Evolutionary conservation across 2,888 invertebrate species (phyloP).

Genomic region (Lycocerus yunnanus): DNA sequence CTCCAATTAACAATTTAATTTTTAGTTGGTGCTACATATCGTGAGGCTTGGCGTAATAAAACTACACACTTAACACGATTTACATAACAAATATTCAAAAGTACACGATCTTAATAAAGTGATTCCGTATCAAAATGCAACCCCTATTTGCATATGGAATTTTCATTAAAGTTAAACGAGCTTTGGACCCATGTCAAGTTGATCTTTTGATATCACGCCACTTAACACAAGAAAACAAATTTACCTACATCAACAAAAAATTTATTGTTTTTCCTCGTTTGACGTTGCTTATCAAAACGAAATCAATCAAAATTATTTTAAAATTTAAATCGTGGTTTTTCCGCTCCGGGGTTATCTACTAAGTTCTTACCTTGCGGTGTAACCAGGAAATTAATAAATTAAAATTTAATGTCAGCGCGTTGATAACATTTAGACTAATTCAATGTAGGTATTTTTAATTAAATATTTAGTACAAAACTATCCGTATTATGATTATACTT

Average conservation of each 20-base stretch:
- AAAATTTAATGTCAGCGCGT: not conserved
- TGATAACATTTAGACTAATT: not conserved
- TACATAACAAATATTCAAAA: not conserved
- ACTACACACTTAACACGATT: not conserved
- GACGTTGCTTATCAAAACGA: not conserved
- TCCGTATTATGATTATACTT: not conserved
- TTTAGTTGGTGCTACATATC: not conserved
- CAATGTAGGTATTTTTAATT: not conserved
- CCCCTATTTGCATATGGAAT: conserved; percentile 2
- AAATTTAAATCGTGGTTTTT: not conserved
- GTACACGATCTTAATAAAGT: not conserved
- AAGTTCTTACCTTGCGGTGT: not conserved
- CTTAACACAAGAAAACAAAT: not conserved
- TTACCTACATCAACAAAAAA: conserved; percentile 2
- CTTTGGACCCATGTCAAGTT: conserved; percentile 1
- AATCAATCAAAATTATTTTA: not conserved
- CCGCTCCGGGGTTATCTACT: not conserved
- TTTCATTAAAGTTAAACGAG: conserved; percentile 5
- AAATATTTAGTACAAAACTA: not conserved
- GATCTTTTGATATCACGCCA: conserved; percentile 4
- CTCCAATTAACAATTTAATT: not conserved
- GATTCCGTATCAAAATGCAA: conserved; percentile 1
- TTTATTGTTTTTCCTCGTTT: not conserved
- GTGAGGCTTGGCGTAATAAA: not conserved
- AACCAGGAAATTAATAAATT: not conserved